Conservation (phyloP, 2,888 invertebrate species). For the Quadroppia sp. region DNA sequence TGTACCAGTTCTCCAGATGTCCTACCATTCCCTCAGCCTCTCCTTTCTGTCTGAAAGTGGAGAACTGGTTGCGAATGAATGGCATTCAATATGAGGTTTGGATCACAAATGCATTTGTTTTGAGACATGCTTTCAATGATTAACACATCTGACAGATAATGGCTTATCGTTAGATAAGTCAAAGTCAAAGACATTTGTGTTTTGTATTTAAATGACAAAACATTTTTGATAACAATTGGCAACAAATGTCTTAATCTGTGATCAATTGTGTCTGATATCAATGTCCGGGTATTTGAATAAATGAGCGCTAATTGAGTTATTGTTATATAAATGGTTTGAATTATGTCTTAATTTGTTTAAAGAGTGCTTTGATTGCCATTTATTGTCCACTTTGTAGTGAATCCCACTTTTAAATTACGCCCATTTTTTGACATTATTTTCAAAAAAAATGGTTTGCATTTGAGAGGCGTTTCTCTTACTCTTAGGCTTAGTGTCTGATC, state of each 20-base stretch:
- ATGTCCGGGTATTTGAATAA: too few species aligned
- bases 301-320: conserved; percentile 23
- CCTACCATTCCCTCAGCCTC: conserved; percentile 83
- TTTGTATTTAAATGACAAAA: neutral
- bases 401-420: neutral
- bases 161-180: neutral
- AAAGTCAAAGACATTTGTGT: conserved; percentile 24
- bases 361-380: neutral
- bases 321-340: neutral
- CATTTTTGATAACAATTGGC: neutral
- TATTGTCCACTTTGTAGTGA: too few species aligned
- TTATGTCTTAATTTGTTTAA: neutral
- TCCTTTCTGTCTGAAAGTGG: conserved; percentile 89
- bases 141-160: conserved; percentile 1
- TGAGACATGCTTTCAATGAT: too few species aligned
- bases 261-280: neutral
- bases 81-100: conserved; percentile 91
- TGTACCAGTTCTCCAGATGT: conserved; percentile 88
- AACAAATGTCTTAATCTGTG: too few species aligned
- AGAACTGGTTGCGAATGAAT: conserved; percentile 87
- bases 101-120: conserved; percentile 43
- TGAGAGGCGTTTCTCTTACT: neutral
- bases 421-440: neutral
- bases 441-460: neutral
- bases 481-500: too few species aligned